phyloP scores from a whole-genome alignment of 2,797 vertebrate genomes.

The Lithobates pipiens region DNA sequence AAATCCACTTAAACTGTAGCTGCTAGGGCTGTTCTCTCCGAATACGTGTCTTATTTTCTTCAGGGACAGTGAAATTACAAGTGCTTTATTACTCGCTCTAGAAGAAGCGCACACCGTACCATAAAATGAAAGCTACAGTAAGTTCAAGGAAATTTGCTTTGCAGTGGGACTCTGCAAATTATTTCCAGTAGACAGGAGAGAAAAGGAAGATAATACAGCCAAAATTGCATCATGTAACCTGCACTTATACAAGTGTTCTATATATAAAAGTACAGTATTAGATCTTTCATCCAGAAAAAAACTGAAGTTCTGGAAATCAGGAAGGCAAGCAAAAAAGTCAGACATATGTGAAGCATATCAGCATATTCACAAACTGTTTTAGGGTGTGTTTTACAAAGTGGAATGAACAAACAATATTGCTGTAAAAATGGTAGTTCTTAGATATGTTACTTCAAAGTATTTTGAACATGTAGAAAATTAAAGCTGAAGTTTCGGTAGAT shows the following conservation, averaged over 20 bases:
- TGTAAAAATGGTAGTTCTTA: too few relatives aligned
- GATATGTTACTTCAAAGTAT: too few relatives aligned
- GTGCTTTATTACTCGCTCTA: slow-evolving; percentile 38
- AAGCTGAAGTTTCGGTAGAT: too few relatives aligned
- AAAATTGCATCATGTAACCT: not conserved
- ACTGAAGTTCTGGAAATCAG: not conserved
- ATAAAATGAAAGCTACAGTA: slow-evolving; percentile 24
- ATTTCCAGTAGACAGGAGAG: slow-evolving; percentile 4
- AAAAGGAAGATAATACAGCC: slow-evolving; percentile 30
- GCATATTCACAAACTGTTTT: too few relatives aligned
- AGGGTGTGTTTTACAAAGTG: too few relatives aligned
- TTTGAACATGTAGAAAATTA: too few relatives aligned
- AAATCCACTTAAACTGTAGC: slow-evolving; percentile 50
- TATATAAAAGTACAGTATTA: not conserved
- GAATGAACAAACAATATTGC: too few relatives aligned
- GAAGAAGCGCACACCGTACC: slow-evolving; percentile 31
- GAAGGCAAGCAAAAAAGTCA: not conserved
- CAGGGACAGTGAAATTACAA: slow-evolving; percentile 36
- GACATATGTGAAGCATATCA: too few relatives aligned
- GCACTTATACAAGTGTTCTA: not conserved
- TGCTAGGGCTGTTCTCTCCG: slow-evolving; percentile 36
- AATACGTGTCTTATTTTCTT: slow-evolving; percentile 29
- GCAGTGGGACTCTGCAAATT: slow-evolving; percentile 20
- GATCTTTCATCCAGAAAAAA: not conserved
- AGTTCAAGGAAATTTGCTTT: slow-evolving; percentile 45